These are phyloP conservation scores for Leptoteleia sp. DNA, from an alignment of 1,140 invertebrate genomes.

Conservation along the genomic window DNA sequence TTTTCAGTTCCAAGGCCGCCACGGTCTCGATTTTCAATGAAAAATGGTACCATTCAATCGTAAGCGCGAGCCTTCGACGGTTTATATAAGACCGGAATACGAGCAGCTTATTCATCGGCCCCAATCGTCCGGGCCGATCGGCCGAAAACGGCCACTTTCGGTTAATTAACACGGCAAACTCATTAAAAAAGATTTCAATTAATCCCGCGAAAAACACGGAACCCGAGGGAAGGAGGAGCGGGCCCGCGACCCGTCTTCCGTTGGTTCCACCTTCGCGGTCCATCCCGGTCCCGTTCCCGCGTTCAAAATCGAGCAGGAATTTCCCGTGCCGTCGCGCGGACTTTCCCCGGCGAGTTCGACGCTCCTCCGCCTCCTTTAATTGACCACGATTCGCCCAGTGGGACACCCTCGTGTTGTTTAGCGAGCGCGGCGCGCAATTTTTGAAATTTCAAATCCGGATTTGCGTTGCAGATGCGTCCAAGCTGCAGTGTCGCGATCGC, in stretches of 20 bases:
- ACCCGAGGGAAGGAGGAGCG: conserved; percentile 47
- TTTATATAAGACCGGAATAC: conserved; percentile 29
- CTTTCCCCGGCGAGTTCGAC: conserved; percentile 42
- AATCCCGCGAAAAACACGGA: conserved; percentile 61
- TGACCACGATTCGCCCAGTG: conserved; percentile 78
- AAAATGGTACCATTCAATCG: conserved; percentile 16
- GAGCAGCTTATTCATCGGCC: conserved; percentile 27
- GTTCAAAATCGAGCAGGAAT: conserved; percentile 44
- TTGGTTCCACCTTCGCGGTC: too few species aligned
- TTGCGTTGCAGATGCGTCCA: conserved; percentile 80
- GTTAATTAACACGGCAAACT: conserved; percentile 64
- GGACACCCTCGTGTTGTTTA: conserved; percentile 65
- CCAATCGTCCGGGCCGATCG: conserved; percentile 47
- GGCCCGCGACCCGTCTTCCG: conserved; percentile 16
- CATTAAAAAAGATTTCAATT: conserved; percentile 62
- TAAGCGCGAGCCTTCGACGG: conserved; percentile 8
- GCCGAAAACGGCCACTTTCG: conserved; percentile 37
- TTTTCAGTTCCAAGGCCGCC: conserved; percentile 7
- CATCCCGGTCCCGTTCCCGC: conserved; percentile 3
- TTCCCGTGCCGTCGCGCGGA: conserved; percentile 42
- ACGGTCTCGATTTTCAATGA: conserved; percentile 11
- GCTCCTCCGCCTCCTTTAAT: conserved; percentile 73
- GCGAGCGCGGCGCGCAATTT: conserved; percentile 64
- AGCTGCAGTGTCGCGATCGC: conserved; percentile 78
- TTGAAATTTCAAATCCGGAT: conserved; percentile 76